Percentiles rank a stretch among this genome's conserved stretches.
These are phyloP conservation scores for Diplodus sargus DNA, from an alignment of 2,797 vertebrate species.

Conservation along the genomic window DNA sequence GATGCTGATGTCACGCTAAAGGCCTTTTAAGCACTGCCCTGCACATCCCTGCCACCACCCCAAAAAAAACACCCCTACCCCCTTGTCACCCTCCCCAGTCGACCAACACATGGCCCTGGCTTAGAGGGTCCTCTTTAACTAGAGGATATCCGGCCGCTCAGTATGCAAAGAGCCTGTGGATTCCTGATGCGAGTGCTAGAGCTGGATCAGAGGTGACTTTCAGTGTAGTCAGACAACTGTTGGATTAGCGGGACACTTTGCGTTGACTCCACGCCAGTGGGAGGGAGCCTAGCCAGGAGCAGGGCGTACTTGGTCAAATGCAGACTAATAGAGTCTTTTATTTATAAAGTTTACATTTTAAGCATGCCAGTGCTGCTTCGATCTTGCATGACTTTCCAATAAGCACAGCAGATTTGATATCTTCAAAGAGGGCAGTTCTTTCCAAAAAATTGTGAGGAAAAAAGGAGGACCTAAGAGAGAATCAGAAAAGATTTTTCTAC, in stretches of 20 bases:
- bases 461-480: not conserved
- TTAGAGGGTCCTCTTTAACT: slow-evolving; percentile 80
- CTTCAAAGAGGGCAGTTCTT: not conserved
- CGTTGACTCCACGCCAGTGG: slow-evolving; percentile 72
- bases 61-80: slow-evolving; percentile 34
- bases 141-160: slow-evolving; percentile 82
- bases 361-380: slow-evolving; percentile 22
- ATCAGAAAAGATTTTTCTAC: not conserved
- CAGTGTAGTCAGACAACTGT: slow-evolving; percentile 78
- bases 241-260: slow-evolving; percentile 78
- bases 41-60: slow-evolving; percentile 56
- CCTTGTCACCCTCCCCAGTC: slow-evolving; percentile 57
- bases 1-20: slow-evolving; percentile 73
- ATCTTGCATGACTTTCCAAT: slow-evolving; percentile 2
- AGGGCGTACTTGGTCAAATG: slow-evolving; percentile 52
- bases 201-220: slow-evolving; percentile 82
- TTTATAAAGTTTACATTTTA: slow-evolving; percentile 42
- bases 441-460: not conserved
- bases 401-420: not conserved
- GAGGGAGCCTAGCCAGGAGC: slow-evolving; percentile 51
- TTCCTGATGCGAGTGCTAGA: slow-evolving; percentile 75
- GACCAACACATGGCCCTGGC: slow-evolving; percentile 79
- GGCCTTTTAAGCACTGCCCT: slow-evolving; percentile 64
- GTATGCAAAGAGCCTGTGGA: slow-evolving; percentile 81
- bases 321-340: slow-evolving; percentile 48